These are phyloP conservation scores for Dryobotodes eremita DNA, from an alignment of 2,888 invertebrate genomes.

Conservation along the genomic window DNA sequence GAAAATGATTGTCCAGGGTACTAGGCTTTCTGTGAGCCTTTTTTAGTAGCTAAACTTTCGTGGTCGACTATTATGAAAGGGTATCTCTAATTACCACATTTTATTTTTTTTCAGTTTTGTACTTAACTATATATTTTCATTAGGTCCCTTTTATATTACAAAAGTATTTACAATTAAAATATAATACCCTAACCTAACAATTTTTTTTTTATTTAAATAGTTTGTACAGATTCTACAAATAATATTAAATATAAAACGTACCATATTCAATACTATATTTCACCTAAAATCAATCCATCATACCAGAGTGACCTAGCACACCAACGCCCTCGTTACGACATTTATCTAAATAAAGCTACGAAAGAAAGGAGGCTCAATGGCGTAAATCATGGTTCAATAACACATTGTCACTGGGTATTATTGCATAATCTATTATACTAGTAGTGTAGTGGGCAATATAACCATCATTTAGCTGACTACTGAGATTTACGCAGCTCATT, in stretches of 20 bases:
- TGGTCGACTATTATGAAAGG: not conserved
- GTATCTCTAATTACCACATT: not conserved
- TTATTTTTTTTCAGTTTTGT: too few relatives aligned
- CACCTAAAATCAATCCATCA: constrained; percentile 7
- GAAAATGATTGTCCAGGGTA: not conserved
- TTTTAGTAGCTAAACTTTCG: not conserved
- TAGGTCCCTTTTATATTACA: too few relatives aligned
- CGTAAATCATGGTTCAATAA: constrained; percentile 20
- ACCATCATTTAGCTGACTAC: not conserved
- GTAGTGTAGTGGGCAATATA: not conserved
- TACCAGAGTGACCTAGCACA: not conserved
- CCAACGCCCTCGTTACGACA: not conserved
- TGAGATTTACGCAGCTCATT: not conserved
- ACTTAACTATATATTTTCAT: too few relatives aligned
- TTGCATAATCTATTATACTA: not conserved
- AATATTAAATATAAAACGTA: too few relatives aligned
- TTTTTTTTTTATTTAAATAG: too few relatives aligned
- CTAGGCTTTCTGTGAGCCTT: not conserved
- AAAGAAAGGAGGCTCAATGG: not conserved
- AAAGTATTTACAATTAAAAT: too few relatives aligned
- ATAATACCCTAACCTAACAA: too few relatives aligned
- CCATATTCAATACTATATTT: not conserved
- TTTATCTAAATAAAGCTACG: not conserved
- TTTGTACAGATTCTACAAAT: too few relatives aligned
- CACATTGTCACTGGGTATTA: not conserved